Conservation (phyloP, 2,888 invertebrate species). For the Sarcophaga carnaria region DNA sequence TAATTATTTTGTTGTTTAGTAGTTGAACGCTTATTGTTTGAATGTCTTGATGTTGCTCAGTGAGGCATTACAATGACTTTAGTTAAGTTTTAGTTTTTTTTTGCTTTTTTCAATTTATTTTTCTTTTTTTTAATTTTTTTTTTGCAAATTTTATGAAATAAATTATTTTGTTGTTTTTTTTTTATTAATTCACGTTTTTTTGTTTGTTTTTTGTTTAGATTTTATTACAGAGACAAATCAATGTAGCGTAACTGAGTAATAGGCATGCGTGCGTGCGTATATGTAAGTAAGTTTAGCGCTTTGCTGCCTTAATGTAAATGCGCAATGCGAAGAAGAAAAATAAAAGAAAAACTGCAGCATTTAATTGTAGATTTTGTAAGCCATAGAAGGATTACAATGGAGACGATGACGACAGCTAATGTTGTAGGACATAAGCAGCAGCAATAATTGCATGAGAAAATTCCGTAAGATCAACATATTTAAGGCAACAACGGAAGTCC, state of each 20-base stretch:
- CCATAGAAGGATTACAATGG: constrained; percentile 34
- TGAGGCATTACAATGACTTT: constrained; percentile 52
- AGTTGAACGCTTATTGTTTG: constrained; percentile 17
- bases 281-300: neutral
- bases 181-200: constrained; percentile 26
- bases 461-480: constrained; percentile 38
- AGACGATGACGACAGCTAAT: constrained; percentile 17
- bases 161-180: constrained; percentile 28
- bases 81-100: constrained; percentile 25
- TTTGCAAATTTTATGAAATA: constrained; percentile 8
- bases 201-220: neutral
- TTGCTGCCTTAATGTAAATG: neutral
- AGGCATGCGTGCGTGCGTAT: neutral
- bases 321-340: constrained; percentile 22
- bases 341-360: constrained; percentile 13
- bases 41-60: constrained; percentile 55
- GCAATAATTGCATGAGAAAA: constrained; percentile 19
- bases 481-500: neutral
- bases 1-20: neutral
- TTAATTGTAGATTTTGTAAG: constrained; percentile 33
- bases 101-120: neutral
- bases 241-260: constrained; percentile 60
- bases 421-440: constrained; percentile 22
- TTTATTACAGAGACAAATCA: constrained; percentile 42
- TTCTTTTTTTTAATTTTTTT: neutral